Conservation (phyloP, 2,113 vertebrate species). For the Sylvilagus bachmani region DNA sequence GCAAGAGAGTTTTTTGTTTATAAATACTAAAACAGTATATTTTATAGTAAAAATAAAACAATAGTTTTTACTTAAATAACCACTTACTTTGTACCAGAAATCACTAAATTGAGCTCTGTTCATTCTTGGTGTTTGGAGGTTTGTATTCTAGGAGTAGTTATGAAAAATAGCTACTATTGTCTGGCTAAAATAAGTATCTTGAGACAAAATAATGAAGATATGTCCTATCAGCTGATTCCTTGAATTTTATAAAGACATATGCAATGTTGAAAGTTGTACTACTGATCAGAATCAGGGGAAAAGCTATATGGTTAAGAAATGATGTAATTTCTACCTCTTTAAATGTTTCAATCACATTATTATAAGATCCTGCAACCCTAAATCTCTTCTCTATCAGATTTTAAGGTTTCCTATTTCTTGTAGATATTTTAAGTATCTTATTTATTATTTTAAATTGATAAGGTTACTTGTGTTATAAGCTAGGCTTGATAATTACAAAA, state of each 20-base stretch:
- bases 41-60: not conserved
- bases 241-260: not conserved
- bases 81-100: not conserved
- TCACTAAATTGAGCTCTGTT: not conserved
- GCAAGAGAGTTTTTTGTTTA: not conserved
- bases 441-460: not conserved
- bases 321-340: not conserved
- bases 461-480: not conserved
- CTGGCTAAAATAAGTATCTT: not conserved
- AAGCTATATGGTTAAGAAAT: not conserved
- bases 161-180: not conserved
- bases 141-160: not conserved
- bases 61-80: not conserved
- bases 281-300: not conserved
- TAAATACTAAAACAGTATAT: not conserved
- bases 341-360: not conserved
- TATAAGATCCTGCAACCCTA: constrained; percentile 36
- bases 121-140: not conserved
- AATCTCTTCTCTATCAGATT: constrained; percentile 52
- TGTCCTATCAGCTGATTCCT: not conserved
- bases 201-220: not conserved
- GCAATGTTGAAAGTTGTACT: not conserved
- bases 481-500: not conserved
- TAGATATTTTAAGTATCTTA: not conserved
- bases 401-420: constrained; percentile 44